Percentiles rank a stretch among this genome's conserved stretches.
Conservation (phyloP, 2,888 invertebrate genomes). For the Cephus spinipes region DNA sequence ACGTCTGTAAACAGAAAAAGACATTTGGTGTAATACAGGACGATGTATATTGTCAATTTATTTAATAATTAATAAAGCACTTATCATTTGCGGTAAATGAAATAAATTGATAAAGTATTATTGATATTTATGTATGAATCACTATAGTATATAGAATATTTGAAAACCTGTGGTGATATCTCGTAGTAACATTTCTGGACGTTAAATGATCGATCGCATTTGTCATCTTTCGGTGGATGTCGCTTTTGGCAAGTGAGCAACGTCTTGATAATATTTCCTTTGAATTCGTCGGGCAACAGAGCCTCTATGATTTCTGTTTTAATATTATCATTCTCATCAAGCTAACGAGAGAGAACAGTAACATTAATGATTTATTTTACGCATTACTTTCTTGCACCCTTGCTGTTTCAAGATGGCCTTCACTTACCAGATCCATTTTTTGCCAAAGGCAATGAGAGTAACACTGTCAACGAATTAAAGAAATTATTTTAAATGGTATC, state of each 20-base stretch:
- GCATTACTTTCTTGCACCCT: neutral
- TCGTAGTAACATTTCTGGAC: neutral
- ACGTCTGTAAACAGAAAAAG: neutral
- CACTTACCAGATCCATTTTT: neutral
- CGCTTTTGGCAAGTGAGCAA: neutral
- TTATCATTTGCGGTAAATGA: neutral
- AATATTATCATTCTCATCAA: neutral
- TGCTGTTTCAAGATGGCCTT: neutral
- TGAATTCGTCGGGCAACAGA: neutral
- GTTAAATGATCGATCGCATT: neutral
- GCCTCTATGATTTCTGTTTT: neutral
- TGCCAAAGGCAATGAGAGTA: neutral
- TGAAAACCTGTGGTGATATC: neutral
- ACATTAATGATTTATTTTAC: neutral
- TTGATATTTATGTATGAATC: neutral
- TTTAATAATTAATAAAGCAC: neutral
- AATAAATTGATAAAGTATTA: neutral
- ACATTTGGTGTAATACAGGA: neutral
- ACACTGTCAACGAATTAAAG: neutral
- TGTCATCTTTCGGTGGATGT: neutral
- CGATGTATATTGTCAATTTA: neutral
- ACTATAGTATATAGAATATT: neutral
- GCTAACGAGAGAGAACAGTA: neutral
- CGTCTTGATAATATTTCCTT: neutral
- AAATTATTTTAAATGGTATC: neutral